Conservation (phyloP, 2,888 invertebrate species). For the Apotomis turbidana region DNA sequence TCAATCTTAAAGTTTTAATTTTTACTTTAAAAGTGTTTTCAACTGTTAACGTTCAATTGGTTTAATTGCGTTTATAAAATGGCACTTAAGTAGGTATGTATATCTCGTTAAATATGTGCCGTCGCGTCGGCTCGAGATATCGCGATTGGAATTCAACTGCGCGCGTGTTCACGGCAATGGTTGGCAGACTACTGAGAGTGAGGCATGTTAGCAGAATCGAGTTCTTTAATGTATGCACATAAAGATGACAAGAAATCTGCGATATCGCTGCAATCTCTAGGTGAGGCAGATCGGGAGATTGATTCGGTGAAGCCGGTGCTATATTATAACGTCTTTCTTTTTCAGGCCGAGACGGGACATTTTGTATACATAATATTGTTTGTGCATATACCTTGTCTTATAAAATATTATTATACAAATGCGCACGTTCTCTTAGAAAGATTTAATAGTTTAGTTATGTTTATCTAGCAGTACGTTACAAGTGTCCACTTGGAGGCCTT, state of each 20-base stretch:
- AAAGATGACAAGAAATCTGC: conserved; percentile 38
- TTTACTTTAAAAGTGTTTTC: background rate
- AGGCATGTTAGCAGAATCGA: conserved; percentile 5
- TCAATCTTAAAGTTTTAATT: conserved; percentile 16
- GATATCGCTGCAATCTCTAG: conserved; percentile 11
- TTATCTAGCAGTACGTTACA: too few relatives aligned
- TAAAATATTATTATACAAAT: too few relatives aligned
- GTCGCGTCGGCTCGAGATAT: conserved; percentile 8
- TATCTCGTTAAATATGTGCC: background rate
- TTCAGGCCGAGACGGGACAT: too few relatives aligned
- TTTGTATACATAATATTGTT: too few relatives aligned
- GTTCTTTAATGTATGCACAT: conserved; percentile 38
- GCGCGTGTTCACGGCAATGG: conserved; percentile 14
- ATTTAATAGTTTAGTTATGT: too few relatives aligned
- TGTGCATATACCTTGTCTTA: too few relatives aligned
- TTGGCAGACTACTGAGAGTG: conserved; percentile 27
- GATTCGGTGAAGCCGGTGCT: background rate
- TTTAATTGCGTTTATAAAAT: too few relatives aligned
- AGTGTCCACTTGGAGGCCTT: too few relatives aligned
- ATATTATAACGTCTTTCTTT: background rate
- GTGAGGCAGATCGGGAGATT: conserved; percentile 1
- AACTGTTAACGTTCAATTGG: background rate
- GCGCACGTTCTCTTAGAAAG: too few relatives aligned
- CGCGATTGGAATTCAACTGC: conserved; percentile 1
- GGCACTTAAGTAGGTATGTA: too few relatives aligned